phyloP scores from a whole-genome alignment of 2,113 vertebrate genomes.

The Cairina moschata region DNA sequence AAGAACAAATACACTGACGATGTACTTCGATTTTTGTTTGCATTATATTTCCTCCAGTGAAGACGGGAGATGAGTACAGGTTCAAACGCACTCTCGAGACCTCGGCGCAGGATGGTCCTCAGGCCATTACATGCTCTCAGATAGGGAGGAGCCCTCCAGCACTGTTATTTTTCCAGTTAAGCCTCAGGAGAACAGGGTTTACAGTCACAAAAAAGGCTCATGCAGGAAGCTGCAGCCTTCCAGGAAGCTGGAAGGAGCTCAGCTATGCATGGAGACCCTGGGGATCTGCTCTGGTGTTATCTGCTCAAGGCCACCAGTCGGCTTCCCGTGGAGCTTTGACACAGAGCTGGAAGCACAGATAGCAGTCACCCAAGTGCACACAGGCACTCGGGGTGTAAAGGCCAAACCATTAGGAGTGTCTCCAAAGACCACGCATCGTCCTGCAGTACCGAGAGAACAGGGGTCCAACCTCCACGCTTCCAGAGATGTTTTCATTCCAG shows the following conservation, averaged over 20 bases:
- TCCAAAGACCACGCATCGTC: background rate
- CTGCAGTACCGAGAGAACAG: accelerated
- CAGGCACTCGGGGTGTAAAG: accelerated
- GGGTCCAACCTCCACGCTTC: background rate
- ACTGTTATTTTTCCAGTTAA: background rate
- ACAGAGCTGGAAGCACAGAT: background rate
- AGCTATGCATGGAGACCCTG: background rate
- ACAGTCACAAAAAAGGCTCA: background rate
- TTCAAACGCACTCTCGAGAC: accelerated
- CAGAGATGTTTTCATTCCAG: background rate
- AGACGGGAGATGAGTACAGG: background rate
- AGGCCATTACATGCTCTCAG: background rate
- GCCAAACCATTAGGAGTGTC: background rate
- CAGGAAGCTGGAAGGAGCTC: background rate
- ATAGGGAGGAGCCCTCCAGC: background rate
- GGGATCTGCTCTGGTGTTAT: background rate
- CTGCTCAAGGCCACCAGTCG: background rate
- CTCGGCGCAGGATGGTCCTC: background rate
- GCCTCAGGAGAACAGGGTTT: background rate
- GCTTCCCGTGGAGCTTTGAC: background rate
- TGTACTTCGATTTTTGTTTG: background rate
- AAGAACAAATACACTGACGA: background rate
- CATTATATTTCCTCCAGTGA: background rate
- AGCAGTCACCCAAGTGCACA: accelerated
- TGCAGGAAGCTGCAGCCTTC: background rate